These are phyloP conservation scores for Doris montereyensis DNA, from an alignment of 2,888 invertebrate genomes.

Conservation along the genomic window DNA sequence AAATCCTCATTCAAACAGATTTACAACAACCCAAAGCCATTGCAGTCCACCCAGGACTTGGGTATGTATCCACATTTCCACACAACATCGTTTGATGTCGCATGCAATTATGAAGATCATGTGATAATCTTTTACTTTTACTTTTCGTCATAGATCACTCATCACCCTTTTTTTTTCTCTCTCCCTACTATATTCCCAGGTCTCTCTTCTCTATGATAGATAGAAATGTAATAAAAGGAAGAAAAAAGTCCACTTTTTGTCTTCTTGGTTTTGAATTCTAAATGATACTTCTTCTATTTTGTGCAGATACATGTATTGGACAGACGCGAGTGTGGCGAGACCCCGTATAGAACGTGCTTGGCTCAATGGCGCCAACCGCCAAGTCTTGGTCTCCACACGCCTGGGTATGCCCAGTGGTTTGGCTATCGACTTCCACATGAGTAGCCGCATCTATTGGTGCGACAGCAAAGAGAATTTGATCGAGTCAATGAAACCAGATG, in stretches of 20 bases:
- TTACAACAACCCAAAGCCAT: conserved; percentile 91
- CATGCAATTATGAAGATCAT: too few relatives aligned
- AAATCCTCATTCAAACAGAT: conserved; percentile 85
- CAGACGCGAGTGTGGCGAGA: conserved; percentile 90
- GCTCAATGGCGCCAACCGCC: conserved; percentile 95
- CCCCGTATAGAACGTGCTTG: conserved; percentile 92
- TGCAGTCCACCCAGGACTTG: conserved; percentile 81
- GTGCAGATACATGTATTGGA: conserved; percentile 90
- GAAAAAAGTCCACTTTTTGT: too few relatives aligned
- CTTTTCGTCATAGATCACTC: too few relatives aligned
- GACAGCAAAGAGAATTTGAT: conserved; percentile 82
- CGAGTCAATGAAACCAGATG: conserved; percentile 69
- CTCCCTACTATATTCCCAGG: too few relatives aligned
- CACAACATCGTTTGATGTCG: too few relatives aligned
- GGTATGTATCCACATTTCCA: conserved; percentile 62
- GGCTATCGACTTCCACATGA: conserved; percentile 83
- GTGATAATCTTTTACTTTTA: too few relatives aligned
- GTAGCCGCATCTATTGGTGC: conserved; percentile 93
- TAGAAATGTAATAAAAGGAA: too few relatives aligned
- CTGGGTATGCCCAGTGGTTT: conserved; percentile 88
- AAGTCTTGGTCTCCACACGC: conserved; percentile 81
- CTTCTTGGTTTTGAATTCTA: too few relatives aligned
- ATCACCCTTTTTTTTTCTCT: too few relatives aligned
- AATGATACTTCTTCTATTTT: conserved; percentile 3
- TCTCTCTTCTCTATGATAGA: too few relatives aligned